Base-by-base conservation (phyloP, 2,113 vertebrate species). In the Oplegnathus fasciatus region DNA sequence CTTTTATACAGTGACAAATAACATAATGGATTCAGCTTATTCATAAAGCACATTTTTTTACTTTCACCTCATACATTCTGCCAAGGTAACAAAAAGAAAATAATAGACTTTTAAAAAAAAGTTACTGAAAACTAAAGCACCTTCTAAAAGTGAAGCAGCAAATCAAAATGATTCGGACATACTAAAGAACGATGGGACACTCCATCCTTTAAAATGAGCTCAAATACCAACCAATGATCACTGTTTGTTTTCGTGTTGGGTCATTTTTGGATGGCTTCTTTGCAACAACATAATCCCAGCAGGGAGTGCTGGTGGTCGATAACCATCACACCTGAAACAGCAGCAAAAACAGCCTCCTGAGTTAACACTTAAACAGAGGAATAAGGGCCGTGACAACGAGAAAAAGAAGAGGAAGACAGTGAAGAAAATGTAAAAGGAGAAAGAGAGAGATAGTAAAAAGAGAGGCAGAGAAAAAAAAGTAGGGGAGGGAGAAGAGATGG, bases 271-370 rank as follows among this genome's bases (percentile, higher is more conserved):
- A 14, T 18, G 22, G 1, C 4, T 58, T 61, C 57, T 67, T 78
- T 54, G 22, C 44, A 66, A 55, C 30, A 68, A 65, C 14, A 40
- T 64, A 81, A 69, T 77, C 66, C 60, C 70, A 60, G 34, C 28
- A 67, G 40, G 52, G 40, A 79, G 52, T 9, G 26, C 42, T 74
- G 37, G 18, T 71, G 67, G 76, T 83, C 65, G 15, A 82, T 80
- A 84, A 44, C 75, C 61, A 89, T 86, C 50, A 82, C 37, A 67
- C n/a, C 32, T 72, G 28, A 74, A 85, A 87, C 61, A 86, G 75
- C 74, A 78, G 40, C 24, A 78, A 42, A 87, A 85, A 61, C 73
- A 82, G 26, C 32, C 70, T 60, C 34, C 24, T 30, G 61, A 77
- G 26, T 81, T 69, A 37, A 82, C 52, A 46, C 58, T 70, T 40